Evolutionary conservation across 92 coral and sea anemone genomes (phyloP).

Genomic region (Muricea muricata): DNA sequence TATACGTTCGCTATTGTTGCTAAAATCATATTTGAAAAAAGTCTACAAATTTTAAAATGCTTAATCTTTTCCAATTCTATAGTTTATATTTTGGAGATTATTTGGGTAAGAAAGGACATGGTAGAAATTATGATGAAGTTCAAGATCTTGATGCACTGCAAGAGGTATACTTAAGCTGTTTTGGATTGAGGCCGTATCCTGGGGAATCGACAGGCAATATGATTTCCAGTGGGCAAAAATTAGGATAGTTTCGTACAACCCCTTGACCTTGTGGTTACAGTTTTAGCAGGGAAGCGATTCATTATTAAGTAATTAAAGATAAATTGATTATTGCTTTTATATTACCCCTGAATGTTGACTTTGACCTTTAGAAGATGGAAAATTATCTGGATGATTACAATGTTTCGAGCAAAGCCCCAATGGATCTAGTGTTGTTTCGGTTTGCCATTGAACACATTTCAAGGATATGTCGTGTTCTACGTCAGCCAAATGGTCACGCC

Average conservation of each 20-base stretch:
- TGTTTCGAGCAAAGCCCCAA: conserved; percentile 89
- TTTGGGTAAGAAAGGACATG: conserved; percentile 85
- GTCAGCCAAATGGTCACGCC: conserved; percentile 97
- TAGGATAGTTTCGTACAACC: too few relatives aligned
- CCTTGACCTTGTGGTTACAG: too few relatives aligned
- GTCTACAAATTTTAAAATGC: too few relatives aligned
- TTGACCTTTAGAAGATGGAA: conserved; percentile 70
- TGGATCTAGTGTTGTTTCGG: conserved; percentile 94
- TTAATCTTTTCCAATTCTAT: neutral
- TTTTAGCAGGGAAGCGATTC: too few relatives aligned
- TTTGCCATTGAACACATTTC: conserved; percentile 99
- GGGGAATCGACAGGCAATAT: too few relatives aligned
- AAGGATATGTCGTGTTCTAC: conserved; percentile 87
- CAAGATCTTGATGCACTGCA: conserved; percentile 81
- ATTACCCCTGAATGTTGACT: neutral
- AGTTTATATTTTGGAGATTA: conserved; percentile 97
- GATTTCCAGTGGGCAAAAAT: too few relatives aligned
- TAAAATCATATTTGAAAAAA: too few relatives aligned
- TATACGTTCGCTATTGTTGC: too few relatives aligned
- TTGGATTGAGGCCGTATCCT: neutral
- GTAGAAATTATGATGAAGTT: conserved; percentile 88
- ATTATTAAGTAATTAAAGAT: too few relatives aligned
- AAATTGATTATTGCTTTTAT: neutral
- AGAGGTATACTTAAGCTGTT: conserved; percentile 57
- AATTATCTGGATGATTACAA: conserved; percentile 92